Conservation (phyloP, 2,797 vertebrate species). For the Poecilia wingei region DNA sequence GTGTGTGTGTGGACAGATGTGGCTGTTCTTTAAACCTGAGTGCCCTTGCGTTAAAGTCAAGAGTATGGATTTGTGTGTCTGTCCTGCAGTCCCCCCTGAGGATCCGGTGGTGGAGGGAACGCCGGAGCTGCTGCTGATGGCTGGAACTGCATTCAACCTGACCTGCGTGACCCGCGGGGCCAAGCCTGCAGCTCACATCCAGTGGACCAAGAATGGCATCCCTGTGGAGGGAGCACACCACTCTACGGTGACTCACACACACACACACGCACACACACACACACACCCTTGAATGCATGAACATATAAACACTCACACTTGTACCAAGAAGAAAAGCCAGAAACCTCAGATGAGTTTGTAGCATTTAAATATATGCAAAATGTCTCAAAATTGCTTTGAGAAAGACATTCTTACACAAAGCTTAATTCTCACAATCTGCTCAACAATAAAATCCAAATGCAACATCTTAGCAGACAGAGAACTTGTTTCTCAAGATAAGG, state of each 20-base stretch:
- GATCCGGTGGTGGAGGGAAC: constrained; percentile 89
- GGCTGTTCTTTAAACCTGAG: constrained; percentile 11
- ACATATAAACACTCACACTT: constrained; percentile 9
- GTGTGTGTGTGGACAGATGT: neutral
- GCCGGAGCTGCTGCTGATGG: constrained; percentile 89
- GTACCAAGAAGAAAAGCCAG: constrained; percentile 6
- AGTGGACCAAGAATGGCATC: constrained; percentile 89
- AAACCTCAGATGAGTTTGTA: constrained; percentile 26
- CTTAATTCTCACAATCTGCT: constrained; percentile 11
- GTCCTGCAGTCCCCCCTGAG: constrained; percentile 87
- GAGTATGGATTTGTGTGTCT: constrained; percentile 26
- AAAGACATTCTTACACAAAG: constrained; percentile 14
- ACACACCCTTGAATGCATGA: neutral
- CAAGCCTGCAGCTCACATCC: constrained; percentile 90
- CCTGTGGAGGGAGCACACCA: constrained; percentile 85
- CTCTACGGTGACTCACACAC: constrained; percentile 82
- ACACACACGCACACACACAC: neutral
- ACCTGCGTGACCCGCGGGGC: constrained; percentile 90
- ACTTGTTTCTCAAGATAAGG: constrained; percentile 8
- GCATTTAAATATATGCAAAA: constrained; percentile 21
- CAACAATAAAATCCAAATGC: constrained; percentile 10
- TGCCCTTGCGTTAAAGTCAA: constrained; percentile 15
- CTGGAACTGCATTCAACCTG: constrained; percentile 89
- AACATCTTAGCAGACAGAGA: neutral
- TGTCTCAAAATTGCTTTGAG: constrained; percentile 7